A percentile compares a stretch with the other conserved stretches of the same genome.
Conservation (phyloP, 2,797 vertebrate genomes). For the Gallinago solitaria region DNA sequence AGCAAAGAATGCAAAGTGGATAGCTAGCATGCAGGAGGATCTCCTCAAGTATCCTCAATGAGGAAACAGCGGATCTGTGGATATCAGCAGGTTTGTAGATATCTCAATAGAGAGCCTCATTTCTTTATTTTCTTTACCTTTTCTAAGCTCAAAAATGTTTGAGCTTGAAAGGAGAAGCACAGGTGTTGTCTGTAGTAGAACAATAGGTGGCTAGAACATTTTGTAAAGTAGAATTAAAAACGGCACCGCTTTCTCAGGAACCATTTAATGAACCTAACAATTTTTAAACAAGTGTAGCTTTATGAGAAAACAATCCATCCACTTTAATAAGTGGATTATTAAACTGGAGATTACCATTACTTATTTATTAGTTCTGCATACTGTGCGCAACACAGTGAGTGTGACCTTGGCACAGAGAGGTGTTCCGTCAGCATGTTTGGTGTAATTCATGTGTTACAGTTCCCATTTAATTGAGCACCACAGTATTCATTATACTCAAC, state of each 20-base stretch:
- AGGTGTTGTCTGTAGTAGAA: neutral
- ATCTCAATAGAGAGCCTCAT: conserved; percentile 63
- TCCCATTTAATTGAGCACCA: neutral
- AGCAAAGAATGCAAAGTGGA: neutral
- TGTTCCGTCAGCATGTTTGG: neutral
- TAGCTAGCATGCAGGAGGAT: conserved; percentile 33
- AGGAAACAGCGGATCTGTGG: conserved; percentile 31
- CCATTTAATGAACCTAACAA: neutral
- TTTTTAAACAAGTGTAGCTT: neutral
- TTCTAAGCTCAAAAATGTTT: neutral
- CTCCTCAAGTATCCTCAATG: conserved; percentile 32
- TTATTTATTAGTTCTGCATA: neutral
- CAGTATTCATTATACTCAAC: neutral
- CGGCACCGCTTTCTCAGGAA: neutral
- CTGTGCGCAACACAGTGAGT: neutral
- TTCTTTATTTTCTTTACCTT: conserved; percentile 65
- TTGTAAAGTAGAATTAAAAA: neutral
- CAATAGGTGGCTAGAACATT: neutral
- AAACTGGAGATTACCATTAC: neutral
- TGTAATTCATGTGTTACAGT: neutral
- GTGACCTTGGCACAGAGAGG: neutral
- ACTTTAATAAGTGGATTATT: neutral
- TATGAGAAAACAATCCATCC: neutral
- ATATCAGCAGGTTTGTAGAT: conserved; percentile 24
- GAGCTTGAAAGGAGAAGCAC: neutral